A percentile compares a stretch with the other conserved stretches of the same genome.
These are phyloP conservation scores for Pseudachorutes palmiensis DNA, from an alignment of 1,140 invertebrate genomes.

Conservation along the genomic window DNA sequence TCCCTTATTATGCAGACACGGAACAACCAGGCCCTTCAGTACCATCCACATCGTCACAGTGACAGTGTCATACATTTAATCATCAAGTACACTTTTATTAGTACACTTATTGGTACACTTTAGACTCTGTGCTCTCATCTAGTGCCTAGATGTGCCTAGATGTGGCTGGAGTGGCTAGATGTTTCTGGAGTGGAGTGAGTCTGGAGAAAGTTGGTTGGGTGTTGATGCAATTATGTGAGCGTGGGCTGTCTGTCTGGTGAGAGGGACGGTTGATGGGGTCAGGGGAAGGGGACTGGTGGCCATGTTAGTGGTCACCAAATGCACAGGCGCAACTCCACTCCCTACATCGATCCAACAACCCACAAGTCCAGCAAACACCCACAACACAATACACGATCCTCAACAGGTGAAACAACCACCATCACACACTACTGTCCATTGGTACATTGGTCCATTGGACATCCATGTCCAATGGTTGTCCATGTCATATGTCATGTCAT, in stretches of 20 bases:
- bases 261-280: not conserved
- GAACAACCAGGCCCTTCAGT: not conserved
- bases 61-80: too few species aligned
- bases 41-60: too few species aligned
- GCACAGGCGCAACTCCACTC: slow-evolving; percentile 37
- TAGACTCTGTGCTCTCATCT: not conserved
- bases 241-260: not conserved
- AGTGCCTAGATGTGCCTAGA: not conserved
- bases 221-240: not conserved
- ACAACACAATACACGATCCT: too few species aligned
- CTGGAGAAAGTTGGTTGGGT: not conserved
- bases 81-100: not conserved
- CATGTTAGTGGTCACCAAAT: slow-evolving; percentile 39
- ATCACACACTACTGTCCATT: too few species aligned
- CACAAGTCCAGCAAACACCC: not conserved
- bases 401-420: slow-evolving; percentile 1
- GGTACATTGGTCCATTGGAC: too few species aligned
- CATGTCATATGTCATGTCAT: too few species aligned
- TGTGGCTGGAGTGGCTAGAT: too few species aligned
- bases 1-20: slow-evolving; percentile 5
- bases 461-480: too few species aligned
- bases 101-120: too few species aligned
- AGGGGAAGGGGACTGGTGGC: slow-evolving; percentile 36
- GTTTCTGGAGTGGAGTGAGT: too few species aligned
- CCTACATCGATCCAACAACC: slow-evolving; percentile 8